phyloP scores from a whole-genome alignment of 2,888 invertebrate genomes.

The Lasioglossum figueresi region DNA sequence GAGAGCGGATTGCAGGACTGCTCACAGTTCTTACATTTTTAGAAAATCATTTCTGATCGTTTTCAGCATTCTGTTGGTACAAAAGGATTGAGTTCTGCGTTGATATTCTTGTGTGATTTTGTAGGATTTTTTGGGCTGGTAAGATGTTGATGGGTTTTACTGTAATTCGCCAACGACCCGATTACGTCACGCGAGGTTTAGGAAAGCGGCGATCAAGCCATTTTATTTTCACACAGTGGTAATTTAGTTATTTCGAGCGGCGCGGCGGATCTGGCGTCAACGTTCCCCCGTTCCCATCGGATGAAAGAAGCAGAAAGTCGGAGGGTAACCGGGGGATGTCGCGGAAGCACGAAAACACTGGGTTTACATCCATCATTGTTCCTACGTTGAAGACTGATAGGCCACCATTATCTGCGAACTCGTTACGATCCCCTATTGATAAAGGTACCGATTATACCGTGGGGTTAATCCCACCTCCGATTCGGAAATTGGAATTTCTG shows the following conservation, averaged over 20 bases:
- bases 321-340: constrained; percentile 54
- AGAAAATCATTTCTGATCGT: background rate
- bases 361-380: constrained; percentile 83
- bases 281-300: constrained; percentile 6
- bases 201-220: background rate
- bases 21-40: background rate
- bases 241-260: background rate
- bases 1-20: background rate
- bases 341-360: constrained; percentile 76
- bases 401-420: constrained; percentile 82
- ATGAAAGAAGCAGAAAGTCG: constrained; percentile 37
- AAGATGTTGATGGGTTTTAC: background rate
- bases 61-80: background rate
- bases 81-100: background rate
- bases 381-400: constrained; percentile 81
- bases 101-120: too few species aligned
- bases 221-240: background rate
- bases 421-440: constrained; percentile 84
- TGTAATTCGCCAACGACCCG: background rate
- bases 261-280: background rate
- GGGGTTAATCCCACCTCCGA: constrained; percentile 75
- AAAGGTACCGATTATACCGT: constrained; percentile 80
- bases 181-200: background rate
- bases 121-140: background rate
- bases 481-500: constrained; percentile 82